phyloP scores from a whole-genome alignment of 2,888 invertebrate genomes.

The Adelognathus sp. region DNA sequence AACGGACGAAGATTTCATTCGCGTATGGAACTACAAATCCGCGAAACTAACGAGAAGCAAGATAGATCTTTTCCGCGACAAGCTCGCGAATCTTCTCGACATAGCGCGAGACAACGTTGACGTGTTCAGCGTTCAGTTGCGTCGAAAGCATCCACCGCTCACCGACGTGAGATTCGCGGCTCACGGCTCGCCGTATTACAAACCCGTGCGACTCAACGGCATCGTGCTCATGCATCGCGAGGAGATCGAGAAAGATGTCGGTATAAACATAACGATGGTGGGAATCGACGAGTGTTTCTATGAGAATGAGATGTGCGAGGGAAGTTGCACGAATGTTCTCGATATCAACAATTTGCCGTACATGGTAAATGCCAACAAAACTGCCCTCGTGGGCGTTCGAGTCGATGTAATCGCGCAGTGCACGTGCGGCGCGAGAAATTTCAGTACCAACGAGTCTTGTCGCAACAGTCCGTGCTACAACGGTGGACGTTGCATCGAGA shows the following conservation, averaged over 20 bases:
- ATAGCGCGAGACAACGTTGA: slow-evolving; percentile 95
- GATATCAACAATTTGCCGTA: slow-evolving; percentile 95
- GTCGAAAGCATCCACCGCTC: slow-evolving; percentile 92
- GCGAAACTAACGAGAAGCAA: slow-evolving; percentile 93
- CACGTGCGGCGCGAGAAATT: slow-evolving; percentile 96
- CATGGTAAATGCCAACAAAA: slow-evolving; percentile 98
- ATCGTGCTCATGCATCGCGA: slow-evolving; percentile 96
- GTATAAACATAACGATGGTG: slow-evolving; percentile 98
- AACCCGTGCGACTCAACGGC: slow-evolving; percentile 96
- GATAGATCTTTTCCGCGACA: slow-evolving; percentile 93
- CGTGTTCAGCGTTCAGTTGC: slow-evolving; percentile 96
- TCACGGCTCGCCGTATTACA: slow-evolving; percentile 97
- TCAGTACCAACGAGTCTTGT: slow-evolving; percentile 94
- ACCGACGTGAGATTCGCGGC: slow-evolving; percentile 97
- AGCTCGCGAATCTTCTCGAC: slow-evolving; percentile 92
- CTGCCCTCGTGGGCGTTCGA: slow-evolving; percentile 97
- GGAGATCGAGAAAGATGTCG: slow-evolving; percentile 96
- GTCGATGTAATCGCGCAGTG: slow-evolving; percentile 96
- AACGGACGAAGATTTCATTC: slow-evolving; percentile 97
- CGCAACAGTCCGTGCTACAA: slow-evolving; percentile 96
- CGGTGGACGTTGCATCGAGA: slow-evolving; percentile 97
- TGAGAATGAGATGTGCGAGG: slow-evolving; percentile 97
- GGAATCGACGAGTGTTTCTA: slow-evolving; percentile 98
- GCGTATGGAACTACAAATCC: slow-evolving; percentile 96
- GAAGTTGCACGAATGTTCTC: slow-evolving; percentile 96